Evolutionary conservation across 92 coral and sea anemone genomes (phyloP), one percentile per base, ranked within the genome.

Genomic region (Epizoanthus illoricatus): DNA sequence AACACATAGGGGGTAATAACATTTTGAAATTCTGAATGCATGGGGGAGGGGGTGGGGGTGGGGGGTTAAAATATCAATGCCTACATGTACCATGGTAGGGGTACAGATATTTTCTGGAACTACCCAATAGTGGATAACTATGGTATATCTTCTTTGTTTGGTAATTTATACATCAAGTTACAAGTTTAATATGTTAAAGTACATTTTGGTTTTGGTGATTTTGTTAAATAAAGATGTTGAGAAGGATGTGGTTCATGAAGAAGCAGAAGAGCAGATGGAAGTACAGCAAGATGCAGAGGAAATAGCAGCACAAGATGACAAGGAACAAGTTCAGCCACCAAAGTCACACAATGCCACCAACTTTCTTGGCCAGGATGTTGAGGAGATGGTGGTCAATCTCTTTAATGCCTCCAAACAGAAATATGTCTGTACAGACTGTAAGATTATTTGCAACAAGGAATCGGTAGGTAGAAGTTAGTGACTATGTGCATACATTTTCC

Each of bases 361-460:
- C 83, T 90, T 93, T 24, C 86, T 94, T 28, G 98, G 92, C 49
- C 92, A 96, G 70, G 90, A 96, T 80, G 94, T 96, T 9, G 92
- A 94, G 20, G 85, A 83, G 45, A 75, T 94, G 84, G 84, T 88
- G 75, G 83, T 80, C 23, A 80, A 91, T 5, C 90, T 90, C 67
- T 96, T 85, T 79, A 97, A 96, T 69, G 84, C 74, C 45, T 71
- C 82, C 76, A 87, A 95, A 39, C 59, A 84, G 39, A 91, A 91
- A 76, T 93, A 86, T 86, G 90, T 93, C 11, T 93, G 97, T 67
- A 92, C 92, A 74, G 89, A 84, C 24, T 93, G 97, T 88, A 93
- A 93, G 86, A 93, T 93, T 75, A 93, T 93, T 84, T 93, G 94
- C 71, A 93, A 83, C 73, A 88, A 88, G 82, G 91, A 84, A 18